Percentiles rank a stretch among this genome's conserved stretches.
Conservation (phyloP, 2,797 vertebrate species). For the Notamacropus eugenii region DNA sequence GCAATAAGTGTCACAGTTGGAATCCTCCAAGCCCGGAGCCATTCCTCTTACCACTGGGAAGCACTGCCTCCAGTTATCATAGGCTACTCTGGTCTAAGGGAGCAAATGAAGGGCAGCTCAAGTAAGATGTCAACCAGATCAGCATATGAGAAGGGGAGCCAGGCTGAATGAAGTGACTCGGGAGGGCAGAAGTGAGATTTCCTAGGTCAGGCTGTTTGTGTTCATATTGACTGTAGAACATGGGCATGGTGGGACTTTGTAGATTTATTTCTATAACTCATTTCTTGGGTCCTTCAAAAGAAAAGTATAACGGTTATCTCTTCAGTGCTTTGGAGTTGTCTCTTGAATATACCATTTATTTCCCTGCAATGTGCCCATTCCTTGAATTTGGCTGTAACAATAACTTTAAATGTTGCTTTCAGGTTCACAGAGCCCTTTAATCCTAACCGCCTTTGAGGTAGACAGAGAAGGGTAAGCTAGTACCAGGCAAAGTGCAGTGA, state of each 20-base stretch:
- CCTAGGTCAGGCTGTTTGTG: slow-evolving; percentile 42
- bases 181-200: neutral
- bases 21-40: neutral
- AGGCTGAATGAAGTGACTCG: neutral
- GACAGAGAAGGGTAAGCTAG: neutral
- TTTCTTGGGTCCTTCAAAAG: neutral
- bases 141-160: neutral
- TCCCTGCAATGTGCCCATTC: neutral
- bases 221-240: slow-evolving; percentile 56
- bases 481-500: neutral
- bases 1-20: neutral
- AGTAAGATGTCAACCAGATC: neutral
- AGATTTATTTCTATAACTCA: neutral
- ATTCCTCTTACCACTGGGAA: neutral
- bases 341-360: neutral
- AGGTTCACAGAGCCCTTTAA: neutral
- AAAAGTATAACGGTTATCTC: neutral
- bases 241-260: neutral
- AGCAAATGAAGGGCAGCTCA: neutral
- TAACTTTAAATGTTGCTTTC: neutral
- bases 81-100: neutral
- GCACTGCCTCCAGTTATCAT: neutral
- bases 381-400: neutral
- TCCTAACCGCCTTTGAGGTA: neutral
- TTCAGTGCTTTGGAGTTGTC: neutral